A percentile compares a stretch with the other conserved stretches of the same genome.
These are phyloP conservation scores for Rattus rattus DNA, from an alignment of 2,113 vertebrate genomes.

Conservation along the genomic window DNA sequence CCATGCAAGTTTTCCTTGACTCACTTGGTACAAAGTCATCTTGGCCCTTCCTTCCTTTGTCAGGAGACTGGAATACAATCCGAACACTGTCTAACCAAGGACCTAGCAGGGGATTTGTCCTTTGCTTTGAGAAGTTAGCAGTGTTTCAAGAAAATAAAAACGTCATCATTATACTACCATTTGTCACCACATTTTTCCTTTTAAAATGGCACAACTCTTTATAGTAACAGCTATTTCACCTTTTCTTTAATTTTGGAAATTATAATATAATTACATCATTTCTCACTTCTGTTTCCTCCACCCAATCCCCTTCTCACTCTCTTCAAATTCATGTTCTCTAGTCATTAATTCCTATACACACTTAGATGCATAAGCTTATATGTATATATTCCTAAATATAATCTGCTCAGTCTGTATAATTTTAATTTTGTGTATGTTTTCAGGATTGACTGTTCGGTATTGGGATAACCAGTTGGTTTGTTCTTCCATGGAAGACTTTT, in stretches of 20 bases:
- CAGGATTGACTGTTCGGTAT: not conserved
- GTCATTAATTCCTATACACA: not conserved
- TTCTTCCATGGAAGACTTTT: not conserved
- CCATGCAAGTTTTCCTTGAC: not conserved
- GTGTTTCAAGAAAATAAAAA: not conserved
- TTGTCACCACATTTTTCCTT: not conserved
- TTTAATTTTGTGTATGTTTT: not conserved
- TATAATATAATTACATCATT: not conserved
- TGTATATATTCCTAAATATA: not conserved
- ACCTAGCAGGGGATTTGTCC: accelerated
- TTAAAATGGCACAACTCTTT: not conserved
- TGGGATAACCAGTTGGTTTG: not conserved
- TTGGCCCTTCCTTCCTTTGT: not conserved
- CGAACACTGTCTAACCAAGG: not conserved
- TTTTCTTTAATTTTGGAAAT: not conserved
- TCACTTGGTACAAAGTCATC: not conserved
- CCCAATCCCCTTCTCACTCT: not conserved
- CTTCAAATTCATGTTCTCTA: not conserved
- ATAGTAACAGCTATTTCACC: not conserved
- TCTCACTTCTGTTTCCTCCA: not conserved
- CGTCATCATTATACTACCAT: not conserved
- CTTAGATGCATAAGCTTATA: not conserved
- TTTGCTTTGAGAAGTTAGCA: not conserved
- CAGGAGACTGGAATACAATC: no score
- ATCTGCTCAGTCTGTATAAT: not conserved